Evolutionary conservation across 2,888 invertebrate genomes (phyloP).

Genomic region (Zhengitettix transpicula): DNA sequence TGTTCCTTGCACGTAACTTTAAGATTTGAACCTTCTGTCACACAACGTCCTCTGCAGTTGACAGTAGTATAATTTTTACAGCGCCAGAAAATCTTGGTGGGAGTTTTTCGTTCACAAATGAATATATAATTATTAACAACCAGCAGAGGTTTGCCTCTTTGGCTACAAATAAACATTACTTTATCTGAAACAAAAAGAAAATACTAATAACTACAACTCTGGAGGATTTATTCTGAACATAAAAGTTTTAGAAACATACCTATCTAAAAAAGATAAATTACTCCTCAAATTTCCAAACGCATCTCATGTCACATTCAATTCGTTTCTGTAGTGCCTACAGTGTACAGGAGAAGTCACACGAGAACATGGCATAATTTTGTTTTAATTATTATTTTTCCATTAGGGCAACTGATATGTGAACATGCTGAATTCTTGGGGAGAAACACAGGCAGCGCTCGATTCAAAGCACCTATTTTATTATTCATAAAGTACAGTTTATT

Average conservation of each 20-base stretch:
- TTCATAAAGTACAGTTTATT: too few species aligned
- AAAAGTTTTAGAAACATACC: neutral
- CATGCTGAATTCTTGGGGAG: too few species aligned
- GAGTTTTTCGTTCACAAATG: neutral
- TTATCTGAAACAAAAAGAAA: neutral
- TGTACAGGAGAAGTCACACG: too few species aligned
- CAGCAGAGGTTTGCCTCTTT: neutral
- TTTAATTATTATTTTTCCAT: too few species aligned
- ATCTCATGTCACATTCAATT: too few species aligned
- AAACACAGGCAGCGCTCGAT: too few species aligned
- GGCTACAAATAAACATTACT: neutral
- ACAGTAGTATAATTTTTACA: conserved; percentile 3
- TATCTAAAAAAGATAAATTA: neutral
- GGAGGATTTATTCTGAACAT: neutral
- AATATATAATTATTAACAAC: neutral
- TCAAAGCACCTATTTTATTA: too few species aligned
- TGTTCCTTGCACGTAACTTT: neutral
- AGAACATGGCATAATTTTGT: too few species aligned
- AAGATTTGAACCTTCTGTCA: neutral
- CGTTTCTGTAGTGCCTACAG: too few species aligned
- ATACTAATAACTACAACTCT: neutral
- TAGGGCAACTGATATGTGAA: too few species aligned
- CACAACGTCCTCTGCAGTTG: conserved; percentile 2
- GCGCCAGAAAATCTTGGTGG: conserved; percentile 4
- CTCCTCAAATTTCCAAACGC: too few species aligned